These are phyloP conservation scores for Neopelma chrysocephalum DNA, from an alignment of 2,797 vertebrate species.

Conservation along the genomic window DNA sequence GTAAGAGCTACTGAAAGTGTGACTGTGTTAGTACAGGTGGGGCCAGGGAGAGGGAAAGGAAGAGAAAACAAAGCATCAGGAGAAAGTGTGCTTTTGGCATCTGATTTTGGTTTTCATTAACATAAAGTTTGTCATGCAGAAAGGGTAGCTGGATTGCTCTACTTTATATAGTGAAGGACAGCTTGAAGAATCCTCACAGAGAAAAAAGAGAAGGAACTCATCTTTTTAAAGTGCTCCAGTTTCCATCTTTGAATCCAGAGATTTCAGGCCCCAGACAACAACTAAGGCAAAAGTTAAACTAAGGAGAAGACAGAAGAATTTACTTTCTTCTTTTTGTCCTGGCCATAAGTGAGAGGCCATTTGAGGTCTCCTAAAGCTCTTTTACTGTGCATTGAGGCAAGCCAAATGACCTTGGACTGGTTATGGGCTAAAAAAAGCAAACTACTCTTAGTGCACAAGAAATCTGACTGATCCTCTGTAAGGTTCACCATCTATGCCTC, in stretches of 20 bases:
- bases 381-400: background rate
- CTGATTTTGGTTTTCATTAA: constrained; percentile 15
- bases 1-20: constrained; percentile 47
- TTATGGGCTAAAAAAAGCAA: background rate
- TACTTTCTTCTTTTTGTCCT: background rate
- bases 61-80: constrained; percentile 30
- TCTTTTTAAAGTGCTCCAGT: background rate
- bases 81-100: constrained; percentile 19
- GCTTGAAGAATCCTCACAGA: background rate
- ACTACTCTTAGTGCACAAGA: background rate
- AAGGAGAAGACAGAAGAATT: background rate
- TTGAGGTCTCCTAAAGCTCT: background rate
- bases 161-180: background rate
- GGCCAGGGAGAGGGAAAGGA: constrained; percentile 6
- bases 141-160: background rate
- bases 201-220: background rate
- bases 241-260: background rate
- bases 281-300: background rate
- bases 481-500: background rate
- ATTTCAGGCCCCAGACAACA: background rate
- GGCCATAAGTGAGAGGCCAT: background rate
- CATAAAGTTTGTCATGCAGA: background rate
- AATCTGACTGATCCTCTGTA: background rate
- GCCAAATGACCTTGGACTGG: background rate
- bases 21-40: constrained; percentile 38